phyloP scores from a whole-genome alignment of 1,140 invertebrate genomes.

The Littorina saxatilis region DNA sequence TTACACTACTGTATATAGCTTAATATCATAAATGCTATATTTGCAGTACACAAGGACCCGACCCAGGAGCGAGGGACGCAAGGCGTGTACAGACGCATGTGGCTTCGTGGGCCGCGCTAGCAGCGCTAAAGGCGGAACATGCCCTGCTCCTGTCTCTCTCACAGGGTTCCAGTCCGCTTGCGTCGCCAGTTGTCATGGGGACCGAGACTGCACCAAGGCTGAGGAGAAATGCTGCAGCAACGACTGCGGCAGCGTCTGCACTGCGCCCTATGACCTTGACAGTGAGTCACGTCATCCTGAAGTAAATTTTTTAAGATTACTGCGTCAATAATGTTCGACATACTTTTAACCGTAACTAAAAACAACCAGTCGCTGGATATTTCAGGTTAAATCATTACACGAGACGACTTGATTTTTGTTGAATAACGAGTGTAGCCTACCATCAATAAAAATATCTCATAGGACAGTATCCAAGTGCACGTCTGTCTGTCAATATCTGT shows the following conservation, averaged over 20 bases:
- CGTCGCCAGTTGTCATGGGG: conserved; percentile 17
- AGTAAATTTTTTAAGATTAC: not conserved
- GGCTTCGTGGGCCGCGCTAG: conserved; percentile 17
- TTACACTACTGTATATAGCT: no score
- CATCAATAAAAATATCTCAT: no score
- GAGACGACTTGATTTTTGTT: no score
- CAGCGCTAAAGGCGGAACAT: conserved; percentile 3
- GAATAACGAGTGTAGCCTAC: no score
- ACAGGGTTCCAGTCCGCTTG: conserved; percentile 27
- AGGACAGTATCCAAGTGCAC: no score
- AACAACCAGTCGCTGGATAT: not conserved
- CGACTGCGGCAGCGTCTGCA: conserved; percentile 26
- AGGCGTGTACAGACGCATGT: conserved; percentile 19
- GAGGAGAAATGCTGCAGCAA: conserved; percentile 33
- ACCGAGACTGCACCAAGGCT: conserved; percentile 6
- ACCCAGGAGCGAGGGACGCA: not conserved
- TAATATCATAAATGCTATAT: no score
- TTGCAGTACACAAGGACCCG: conserved; percentile 12
- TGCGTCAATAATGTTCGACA: not conserved
- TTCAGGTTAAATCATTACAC: not conserved
- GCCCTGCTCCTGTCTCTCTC: not conserved
- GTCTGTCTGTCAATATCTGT: no score
- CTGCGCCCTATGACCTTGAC: not conserved
- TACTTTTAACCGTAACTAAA: not conserved
- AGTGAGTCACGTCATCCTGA: not conserved